A percentile compares a stretch with the other conserved stretches of the same genome.
Evolutionary conservation across 2,888 invertebrate species (phyloP).

Genomic region (Nemapogon koenigi): DNA sequence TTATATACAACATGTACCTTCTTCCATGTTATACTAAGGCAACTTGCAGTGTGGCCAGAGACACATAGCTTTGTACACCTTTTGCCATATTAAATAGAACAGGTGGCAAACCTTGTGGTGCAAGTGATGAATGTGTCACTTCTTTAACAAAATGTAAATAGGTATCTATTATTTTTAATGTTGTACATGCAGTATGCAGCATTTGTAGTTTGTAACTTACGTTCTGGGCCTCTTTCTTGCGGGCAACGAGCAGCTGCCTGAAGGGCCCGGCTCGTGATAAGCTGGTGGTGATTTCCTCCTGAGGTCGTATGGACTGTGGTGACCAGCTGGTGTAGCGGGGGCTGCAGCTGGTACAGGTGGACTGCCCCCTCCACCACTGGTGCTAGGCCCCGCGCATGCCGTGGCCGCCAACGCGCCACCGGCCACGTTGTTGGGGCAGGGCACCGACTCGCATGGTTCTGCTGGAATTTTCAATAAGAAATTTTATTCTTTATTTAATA

Average conservation of each 20-base stretch:
- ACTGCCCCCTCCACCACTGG: constrained; percentile 60
- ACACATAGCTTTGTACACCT: too few species aligned
- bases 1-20: too few species aligned
- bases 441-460: constrained; percentile 81
- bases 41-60: too few species aligned
- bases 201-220: constrained; percentile 27
- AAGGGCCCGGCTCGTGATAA: constrained; percentile 74
- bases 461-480: too few species aligned
- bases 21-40: too few species aligned
- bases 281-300: constrained; percentile 83
- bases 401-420: constrained; percentile 52
- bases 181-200: background rate
- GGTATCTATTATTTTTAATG: too few species aligned
- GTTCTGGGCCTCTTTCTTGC: constrained; percentile 85
- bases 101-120: too few species aligned
- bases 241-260: constrained; percentile 72
- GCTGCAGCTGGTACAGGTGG: constrained; percentile 60
- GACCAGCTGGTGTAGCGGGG: constrained; percentile 75
- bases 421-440: constrained; percentile 72
- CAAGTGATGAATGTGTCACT: too few species aligned
- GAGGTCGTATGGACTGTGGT: constrained; percentile 90
- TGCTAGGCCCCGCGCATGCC: constrained; percentile 56
- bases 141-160: too few species aligned
- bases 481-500: too few species aligned
- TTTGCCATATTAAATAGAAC: too few species aligned